A percentile compares a stretch with the other conserved stretches of the same genome.
These are phyloP conservation scores for Eriosoma lanigerum DNA, from an alignment of 1,140 invertebrate genomes.

Conservation along the genomic window DNA sequence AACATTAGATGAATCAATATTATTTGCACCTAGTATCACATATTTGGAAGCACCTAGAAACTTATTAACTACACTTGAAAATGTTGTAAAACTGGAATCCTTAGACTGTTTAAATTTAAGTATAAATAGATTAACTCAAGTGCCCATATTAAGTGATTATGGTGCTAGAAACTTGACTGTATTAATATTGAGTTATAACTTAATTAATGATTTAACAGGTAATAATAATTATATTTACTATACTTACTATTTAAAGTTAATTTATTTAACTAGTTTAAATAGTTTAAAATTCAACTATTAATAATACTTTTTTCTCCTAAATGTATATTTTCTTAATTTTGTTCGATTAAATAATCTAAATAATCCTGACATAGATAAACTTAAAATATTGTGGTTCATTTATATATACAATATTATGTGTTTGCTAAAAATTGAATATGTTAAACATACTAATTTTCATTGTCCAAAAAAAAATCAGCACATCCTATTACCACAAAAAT, in stretches of 20 bases:
- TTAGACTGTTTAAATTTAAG: constrained; percentile 45
- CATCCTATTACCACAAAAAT: too few relatives aligned
- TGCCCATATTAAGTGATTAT: constrained; percentile 63
- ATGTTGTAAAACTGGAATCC: constrained; percentile 33
- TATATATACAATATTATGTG: too few relatives aligned
- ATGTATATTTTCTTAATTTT: too few relatives aligned
- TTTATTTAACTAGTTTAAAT: neutral
- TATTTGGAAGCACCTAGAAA: constrained; percentile 40
- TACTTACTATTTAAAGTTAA: neutral
- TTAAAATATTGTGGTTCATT: too few relatives aligned
- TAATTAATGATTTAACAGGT: constrained; percentile 61
- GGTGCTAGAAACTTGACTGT: constrained; percentile 60
- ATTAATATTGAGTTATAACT: constrained; percentile 65
- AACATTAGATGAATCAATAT: constrained; percentile 2
- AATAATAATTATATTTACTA: constrained; percentile 48
- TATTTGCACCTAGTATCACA: neutral
- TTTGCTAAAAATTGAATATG: too few relatives aligned
- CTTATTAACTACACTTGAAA: neutral
- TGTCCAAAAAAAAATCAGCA: too few relatives aligned
- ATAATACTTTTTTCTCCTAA: too few relatives aligned
- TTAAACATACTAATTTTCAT: too few relatives aligned
- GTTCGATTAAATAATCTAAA: too few relatives aligned
- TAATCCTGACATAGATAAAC: too few relatives aligned
- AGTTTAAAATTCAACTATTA: too few relatives aligned
- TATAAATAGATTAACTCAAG: constrained; percentile 45